phyloP scores from a whole-genome alignment of 92 coral and sea anemone species.

The Umimayanthus chanpuru region DNA sequence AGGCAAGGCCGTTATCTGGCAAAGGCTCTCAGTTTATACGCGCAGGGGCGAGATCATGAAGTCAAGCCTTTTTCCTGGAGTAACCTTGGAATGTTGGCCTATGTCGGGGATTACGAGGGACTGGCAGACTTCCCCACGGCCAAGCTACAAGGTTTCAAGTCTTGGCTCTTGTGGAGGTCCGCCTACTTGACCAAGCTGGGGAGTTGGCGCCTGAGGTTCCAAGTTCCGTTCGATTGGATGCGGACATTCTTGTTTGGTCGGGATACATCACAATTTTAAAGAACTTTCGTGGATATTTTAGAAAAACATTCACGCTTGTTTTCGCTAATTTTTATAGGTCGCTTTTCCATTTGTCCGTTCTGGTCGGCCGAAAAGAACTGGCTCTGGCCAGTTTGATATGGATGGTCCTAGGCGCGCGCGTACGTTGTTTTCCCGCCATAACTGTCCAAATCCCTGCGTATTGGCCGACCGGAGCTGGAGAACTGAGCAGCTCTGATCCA shows the following conservation, averaged over 20 bases:
- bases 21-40: conserved; percentile 68
- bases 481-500: too few relatives aligned
- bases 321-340: too few relatives aligned
- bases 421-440: too few relatives aligned
- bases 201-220: conserved; percentile 90
- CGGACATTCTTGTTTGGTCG: conserved; percentile 95
- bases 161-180: conserved; percentile 97
- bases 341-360: too few relatives aligned
- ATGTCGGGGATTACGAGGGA: conserved; percentile 92
- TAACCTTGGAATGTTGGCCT: conserved; percentile 95
- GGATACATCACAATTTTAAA: conserved; percentile 88
- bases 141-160: conserved; percentile 91
- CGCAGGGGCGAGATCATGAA: conserved; percentile 58
- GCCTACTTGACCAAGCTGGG: conserved; percentile 96
- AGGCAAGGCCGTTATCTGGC: conserved; percentile 91
- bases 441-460: too few relatives aligned
- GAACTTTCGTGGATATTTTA: background rate
- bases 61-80: conserved; percentile 85
- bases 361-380: too few relatives aligned
- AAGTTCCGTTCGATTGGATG: conserved; percentile 99
- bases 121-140: conserved; percentile 88
- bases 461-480: too few relatives aligned
- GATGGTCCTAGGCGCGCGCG: too few relatives aligned
- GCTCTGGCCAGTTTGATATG: too few relatives aligned
- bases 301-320: too few relatives aligned